Conservation (phyloP, 2,113 vertebrate genomes). For the Thomomys bottae region DNA sequence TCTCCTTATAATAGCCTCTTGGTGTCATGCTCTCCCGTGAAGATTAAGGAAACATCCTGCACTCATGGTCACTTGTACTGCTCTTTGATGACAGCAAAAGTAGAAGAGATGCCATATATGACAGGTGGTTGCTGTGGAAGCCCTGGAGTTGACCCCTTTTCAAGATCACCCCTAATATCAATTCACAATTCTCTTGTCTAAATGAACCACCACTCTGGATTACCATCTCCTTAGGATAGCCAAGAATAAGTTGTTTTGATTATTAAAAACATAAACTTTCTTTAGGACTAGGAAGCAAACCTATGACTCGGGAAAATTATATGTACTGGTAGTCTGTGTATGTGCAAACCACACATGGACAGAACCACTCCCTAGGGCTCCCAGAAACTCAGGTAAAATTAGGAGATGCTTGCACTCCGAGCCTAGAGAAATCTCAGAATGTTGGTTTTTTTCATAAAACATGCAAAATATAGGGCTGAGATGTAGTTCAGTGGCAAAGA, state of each 20-base stretch:
- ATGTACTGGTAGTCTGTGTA: not conserved
- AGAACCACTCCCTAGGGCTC: not conserved
- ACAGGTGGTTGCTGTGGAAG: not conserved
- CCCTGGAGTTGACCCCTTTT: not conserved
- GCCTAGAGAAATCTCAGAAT: not conserved
- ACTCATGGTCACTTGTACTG: not conserved
- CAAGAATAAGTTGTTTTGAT: slow-evolving; percentile 12
- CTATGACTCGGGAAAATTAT: not conserved
- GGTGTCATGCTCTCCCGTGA: no score
- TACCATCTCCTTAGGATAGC: not conserved
- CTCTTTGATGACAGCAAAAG: not conserved
- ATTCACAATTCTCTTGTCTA: not conserved
- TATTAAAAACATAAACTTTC: not conserved
- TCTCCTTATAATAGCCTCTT: not conserved
- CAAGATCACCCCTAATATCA: not conserved
- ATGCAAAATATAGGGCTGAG: no score
- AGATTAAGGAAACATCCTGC: no score
- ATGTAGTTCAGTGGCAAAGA: no score
- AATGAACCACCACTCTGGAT: not conserved
- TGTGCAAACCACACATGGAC: not conserved
- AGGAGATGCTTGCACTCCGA: not conserved
- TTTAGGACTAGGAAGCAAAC: slow-evolving; percentile 10
- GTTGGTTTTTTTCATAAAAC: not conserved
- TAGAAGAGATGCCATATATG: not conserved
- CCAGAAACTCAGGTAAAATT: not conserved